Evolutionary conservation across 2,888 invertebrate genomes (phyloP).

Genomic region (Oscheius sp.): DNA sequence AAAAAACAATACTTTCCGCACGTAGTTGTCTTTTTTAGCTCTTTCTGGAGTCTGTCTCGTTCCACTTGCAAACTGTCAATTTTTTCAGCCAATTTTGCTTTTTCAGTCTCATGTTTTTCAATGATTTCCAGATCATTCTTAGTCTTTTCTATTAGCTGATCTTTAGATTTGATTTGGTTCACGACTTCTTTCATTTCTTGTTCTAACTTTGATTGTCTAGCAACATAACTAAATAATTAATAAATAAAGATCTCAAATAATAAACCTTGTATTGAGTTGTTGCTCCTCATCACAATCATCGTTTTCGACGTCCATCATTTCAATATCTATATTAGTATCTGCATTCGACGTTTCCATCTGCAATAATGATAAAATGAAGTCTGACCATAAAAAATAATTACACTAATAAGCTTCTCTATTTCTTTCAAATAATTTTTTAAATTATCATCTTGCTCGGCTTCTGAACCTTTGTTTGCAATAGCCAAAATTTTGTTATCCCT

Average conservation of each 20-base stretch:
- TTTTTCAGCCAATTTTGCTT: not conserved
- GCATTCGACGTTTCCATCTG: not conserved
- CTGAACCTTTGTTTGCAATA: not conserved
- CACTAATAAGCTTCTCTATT: not conserved
- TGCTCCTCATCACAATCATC: conserved; percentile 21
- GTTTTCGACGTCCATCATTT: conserved; percentile 29
- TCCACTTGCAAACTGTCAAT: conserved; percentile 44
- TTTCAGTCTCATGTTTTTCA: conserved; percentile 19
- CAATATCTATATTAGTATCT: conserved; percentile 7
- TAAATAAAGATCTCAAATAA: not conserved
- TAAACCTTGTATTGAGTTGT: not conserved
- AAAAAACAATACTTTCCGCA: conserved; percentile 16
- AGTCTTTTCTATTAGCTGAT: not conserved
- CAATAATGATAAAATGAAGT: not conserved
- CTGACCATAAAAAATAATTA: not conserved
- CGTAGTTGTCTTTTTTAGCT: conserved; percentile 34
- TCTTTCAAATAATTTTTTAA: not conserved
- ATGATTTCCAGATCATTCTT: conserved; percentile 3
- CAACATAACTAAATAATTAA: conserved; percentile 10
- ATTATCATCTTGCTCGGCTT: not conserved
- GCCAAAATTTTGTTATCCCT: not conserved
- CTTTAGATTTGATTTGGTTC: conserved; percentile 11
- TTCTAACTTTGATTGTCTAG: conserved; percentile 9
- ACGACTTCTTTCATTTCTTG: not conserved
- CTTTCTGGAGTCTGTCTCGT: conserved; percentile 39